Conservation (phyloP, 2,888 invertebrate species). For the Anticlea derivata region DNA sequence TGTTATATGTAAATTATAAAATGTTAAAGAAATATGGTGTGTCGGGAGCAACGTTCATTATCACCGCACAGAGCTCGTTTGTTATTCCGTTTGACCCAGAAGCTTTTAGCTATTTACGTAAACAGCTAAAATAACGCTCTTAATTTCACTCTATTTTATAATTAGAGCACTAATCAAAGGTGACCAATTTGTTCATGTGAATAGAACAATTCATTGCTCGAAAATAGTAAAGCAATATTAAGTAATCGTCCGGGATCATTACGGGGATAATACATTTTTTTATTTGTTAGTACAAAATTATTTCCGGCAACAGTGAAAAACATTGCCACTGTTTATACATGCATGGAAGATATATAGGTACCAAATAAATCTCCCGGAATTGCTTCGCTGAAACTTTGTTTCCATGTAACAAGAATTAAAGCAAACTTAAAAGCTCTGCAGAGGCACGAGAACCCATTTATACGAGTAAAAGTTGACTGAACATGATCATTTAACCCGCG, state of each 20-base stretch:
- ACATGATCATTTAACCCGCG: conserved; percentile 65
- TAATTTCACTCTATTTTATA: conserved; percentile 4
- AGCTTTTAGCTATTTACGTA: conserved; percentile 18
- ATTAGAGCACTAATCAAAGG: conserved; percentile 1
- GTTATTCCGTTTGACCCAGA: conserved; percentile 20
- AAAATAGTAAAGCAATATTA: no score
- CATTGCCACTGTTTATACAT: no score
- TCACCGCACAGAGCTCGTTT: conserved; percentile 16
- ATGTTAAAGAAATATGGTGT: no score
- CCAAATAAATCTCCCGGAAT: conserved; percentile 9
- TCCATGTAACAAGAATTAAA: conserved; percentile 27
- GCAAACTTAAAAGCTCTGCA: conserved; percentile 29
- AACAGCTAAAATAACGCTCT: conserved; percentile 3
- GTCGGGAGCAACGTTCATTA: conserved; percentile 20
- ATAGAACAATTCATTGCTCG: no score
- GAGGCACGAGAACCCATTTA: conserved; percentile 46
- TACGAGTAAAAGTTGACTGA: conserved; percentile 57
- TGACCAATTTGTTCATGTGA: no score
- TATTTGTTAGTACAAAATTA: no score
- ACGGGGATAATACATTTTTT: no score
- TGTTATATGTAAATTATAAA: conserved; percentile 46
- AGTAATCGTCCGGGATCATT: no score
- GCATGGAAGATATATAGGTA: no score
- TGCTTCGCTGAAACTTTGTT: conserved; percentile 21
- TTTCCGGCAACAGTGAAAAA: no score